Conservation (phyloP, 2,113 vertebrate species). For the Gallinago paraguaiae region DNA sequence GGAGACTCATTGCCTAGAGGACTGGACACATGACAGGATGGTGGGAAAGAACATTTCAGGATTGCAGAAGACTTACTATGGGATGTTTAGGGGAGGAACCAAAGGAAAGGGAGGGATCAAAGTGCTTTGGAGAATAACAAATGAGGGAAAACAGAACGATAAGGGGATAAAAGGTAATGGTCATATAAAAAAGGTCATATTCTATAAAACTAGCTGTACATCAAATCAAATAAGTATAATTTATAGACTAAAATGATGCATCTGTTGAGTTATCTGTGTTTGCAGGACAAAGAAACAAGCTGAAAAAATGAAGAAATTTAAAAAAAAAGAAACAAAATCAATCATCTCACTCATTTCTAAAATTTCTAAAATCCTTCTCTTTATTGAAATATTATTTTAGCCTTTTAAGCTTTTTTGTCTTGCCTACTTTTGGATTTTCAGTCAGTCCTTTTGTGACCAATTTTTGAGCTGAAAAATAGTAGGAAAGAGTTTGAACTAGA, state of each 20-base stretch:
- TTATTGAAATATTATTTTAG: not conserved
- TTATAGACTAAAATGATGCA: not conserved
- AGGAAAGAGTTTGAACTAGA: not conserved
- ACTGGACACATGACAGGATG: accelerated
- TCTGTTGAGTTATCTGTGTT: not conserved
- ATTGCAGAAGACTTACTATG: not conserved
- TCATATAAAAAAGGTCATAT: not conserved
- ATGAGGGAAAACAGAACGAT: not conserved
- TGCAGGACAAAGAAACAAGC: not conserved
- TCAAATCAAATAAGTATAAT: not conserved
- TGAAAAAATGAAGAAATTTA: not conserved
- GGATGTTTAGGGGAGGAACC: not conserved
- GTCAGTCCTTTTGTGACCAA: not conserved
- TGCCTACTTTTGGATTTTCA: not conserved
- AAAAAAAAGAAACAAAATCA: not conserved
- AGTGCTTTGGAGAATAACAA: not conserved
- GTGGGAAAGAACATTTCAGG: not conserved
- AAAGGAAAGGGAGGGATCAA: not conserved
- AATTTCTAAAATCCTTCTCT: not conserved
- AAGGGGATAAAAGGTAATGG: not conserved
- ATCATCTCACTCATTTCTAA: not conserved
- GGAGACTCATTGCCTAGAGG: not conserved
- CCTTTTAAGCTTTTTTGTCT: not conserved
- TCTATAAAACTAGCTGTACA: not conserved
- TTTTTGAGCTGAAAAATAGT: not conserved